These are phyloP conservation scores for Drosophila arawakana DNA, from an alignment of 1,140 invertebrate genomes.

Conservation along the genomic window DNA sequence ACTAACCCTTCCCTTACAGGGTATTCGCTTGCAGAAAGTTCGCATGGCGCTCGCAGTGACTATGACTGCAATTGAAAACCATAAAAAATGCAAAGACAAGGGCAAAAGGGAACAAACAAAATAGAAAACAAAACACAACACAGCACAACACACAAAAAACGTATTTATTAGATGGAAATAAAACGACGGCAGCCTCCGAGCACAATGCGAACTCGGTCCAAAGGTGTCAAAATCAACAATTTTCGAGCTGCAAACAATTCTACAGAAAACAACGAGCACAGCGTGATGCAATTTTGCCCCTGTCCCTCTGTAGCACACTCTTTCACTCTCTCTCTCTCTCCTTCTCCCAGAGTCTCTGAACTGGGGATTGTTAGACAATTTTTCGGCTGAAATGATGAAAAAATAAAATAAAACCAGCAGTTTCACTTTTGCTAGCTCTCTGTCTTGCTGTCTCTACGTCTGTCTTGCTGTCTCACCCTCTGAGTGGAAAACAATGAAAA, in stretches of 20 bases:
- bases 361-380: constrained; percentile 41
- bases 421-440: constrained; percentile 67
- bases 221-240: constrained; percentile 83
- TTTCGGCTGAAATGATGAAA: constrained; percentile 61
- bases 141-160: constrained; percentile 36
- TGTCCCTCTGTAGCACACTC: not conserved
- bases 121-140: constrained; percentile 28
- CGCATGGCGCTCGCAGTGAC: constrained; percentile 42
- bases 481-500: constrained; percentile 76
- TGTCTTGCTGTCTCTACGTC: constrained; percentile 2
- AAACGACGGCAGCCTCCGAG: constrained; percentile 50
- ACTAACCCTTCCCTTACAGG: constrained; percentile 1
- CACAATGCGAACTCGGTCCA: constrained; percentile 49
- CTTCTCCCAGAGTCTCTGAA: constrained; percentile 3
- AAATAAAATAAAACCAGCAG: constrained; percentile 48
- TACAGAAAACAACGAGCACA: constrained; percentile 69
- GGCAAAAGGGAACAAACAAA: constrained; percentile 25
- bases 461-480: not conserved
- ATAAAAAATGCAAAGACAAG: constrained; percentile 73
- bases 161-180: constrained; percentile 78
- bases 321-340: not conserved
- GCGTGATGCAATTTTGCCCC: constrained; percentile 71
- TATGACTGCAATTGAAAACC: constrained; percentile 60
- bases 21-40: constrained; percentile 42
- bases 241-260: constrained; percentile 77